Conservation (phyloP, 2,888 invertebrate genomes). For the Polymixis flavicincta region DNA sequence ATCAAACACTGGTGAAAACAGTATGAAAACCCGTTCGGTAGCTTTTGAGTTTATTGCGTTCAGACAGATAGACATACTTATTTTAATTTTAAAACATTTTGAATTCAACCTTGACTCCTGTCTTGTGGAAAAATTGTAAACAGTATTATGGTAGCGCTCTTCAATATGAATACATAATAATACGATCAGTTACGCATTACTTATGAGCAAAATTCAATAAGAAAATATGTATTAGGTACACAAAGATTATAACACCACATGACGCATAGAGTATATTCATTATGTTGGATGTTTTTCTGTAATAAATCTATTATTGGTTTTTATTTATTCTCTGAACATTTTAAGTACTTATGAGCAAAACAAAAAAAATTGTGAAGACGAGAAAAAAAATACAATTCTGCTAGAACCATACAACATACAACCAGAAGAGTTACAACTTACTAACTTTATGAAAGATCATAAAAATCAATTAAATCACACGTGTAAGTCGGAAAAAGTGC, state of each 20-base stretch:
- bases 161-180: not conserved
- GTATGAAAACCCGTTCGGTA: no score
- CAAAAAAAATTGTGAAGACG: not conserved
- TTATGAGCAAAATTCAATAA: not conserved
- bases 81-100: not conserved
- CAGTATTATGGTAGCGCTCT: not conserved
- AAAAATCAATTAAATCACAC: not conserved
- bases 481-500: not conserved
- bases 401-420: not conserved
- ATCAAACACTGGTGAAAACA: no score
- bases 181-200: not conserved
- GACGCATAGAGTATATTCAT: not conserved
- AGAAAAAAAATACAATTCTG: not conserved
- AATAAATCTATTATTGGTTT: slow-evolving; percentile 2
- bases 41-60: no score
- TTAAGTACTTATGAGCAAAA: not conserved
- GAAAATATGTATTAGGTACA: not conserved
- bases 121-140: not conserved
- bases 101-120: not conserved
- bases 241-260: not conserved
- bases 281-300: not conserved
- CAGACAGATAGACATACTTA: no score
- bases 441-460: not conserved
- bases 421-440: not conserved
- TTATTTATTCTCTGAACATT: not conserved